These are phyloP conservation scores for Serinus canaria DNA, from an alignment of 2,113 vertebrate species.

Conservation along the genomic window DNA sequence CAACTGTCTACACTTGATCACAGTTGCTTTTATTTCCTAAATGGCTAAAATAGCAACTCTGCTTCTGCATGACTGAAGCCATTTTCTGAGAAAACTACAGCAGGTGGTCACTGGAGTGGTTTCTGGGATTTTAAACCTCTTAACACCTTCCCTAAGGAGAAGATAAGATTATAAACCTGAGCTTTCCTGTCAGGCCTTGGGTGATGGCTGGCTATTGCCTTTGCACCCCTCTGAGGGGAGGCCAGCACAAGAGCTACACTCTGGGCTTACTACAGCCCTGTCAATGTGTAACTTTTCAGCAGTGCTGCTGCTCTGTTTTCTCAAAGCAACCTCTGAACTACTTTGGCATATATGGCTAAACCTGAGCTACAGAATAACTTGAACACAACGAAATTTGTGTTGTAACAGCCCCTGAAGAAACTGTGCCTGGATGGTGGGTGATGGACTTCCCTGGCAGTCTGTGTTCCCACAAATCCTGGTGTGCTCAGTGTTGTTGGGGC, in stretches of 20 bases:
- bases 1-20: background rate
- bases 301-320: background rate
- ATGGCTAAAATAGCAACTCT: background rate
- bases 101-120: background rate
- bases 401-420: background rate
- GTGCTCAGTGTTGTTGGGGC: background rate
- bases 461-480: background rate
- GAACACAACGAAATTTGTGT: background rate
- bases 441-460: background rate
- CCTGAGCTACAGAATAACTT: slow-evolving; percentile 27
- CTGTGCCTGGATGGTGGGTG: background rate
- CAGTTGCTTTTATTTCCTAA: background rate
- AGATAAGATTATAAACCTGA: background rate
- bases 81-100: background rate
- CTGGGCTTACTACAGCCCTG: slow-evolving; percentile 16
- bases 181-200: background rate
- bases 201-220: background rate
- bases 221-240: background rate
- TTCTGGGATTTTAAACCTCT: background rate
- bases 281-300: slow-evolving; percentile 15
- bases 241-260: background rate
- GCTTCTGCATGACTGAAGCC: background rate
- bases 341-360: background rate
- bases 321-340: slow-evolving; percentile 41
- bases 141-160: background rate